Evolutionary conservation across 2,888 invertebrate species (phyloP).

Genomic region (Pseudococcus longispinus): DNA sequence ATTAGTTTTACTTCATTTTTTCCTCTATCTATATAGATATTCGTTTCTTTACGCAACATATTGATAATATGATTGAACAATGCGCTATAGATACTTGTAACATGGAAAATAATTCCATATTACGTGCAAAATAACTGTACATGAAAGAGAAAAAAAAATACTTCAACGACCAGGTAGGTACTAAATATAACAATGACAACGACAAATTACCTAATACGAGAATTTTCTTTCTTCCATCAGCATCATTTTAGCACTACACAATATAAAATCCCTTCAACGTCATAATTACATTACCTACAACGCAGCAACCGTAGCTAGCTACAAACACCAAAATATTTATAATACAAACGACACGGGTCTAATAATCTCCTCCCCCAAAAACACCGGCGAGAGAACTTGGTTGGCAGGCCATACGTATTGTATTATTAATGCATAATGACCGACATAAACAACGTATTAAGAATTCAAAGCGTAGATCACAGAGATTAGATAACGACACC

Average conservation of each 20-base stretch:
- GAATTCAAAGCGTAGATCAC: constrained; percentile 40
- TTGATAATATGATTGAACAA: neutral
- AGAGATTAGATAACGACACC: constrained; percentile 28
- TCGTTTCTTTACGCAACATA: constrained; percentile 11
- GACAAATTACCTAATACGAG: neutral
- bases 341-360: neutral
- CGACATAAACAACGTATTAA: constrained; percentile 31
- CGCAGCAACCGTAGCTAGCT: neutral
- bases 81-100: neutral
- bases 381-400: neutral
- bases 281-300: neutral
- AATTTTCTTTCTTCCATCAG: constrained; percentile 1
- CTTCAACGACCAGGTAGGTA: neutral
- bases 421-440: constrained; percentile 19
- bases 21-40: neutral
- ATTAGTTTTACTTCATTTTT: neutral
- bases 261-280: neutral
- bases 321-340: neutral
- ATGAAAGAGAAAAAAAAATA: neutral
- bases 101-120: neutral
- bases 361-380: neutral
- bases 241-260: neutral
- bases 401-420: neutral
- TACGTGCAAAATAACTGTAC: neutral
- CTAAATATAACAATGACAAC: neutral